Evolutionary conservation across 2,888 invertebrate genomes (phyloP), one percentile per base, ranked within the genome.

Genomic region (Tetanocera ferruginea): DNA sequence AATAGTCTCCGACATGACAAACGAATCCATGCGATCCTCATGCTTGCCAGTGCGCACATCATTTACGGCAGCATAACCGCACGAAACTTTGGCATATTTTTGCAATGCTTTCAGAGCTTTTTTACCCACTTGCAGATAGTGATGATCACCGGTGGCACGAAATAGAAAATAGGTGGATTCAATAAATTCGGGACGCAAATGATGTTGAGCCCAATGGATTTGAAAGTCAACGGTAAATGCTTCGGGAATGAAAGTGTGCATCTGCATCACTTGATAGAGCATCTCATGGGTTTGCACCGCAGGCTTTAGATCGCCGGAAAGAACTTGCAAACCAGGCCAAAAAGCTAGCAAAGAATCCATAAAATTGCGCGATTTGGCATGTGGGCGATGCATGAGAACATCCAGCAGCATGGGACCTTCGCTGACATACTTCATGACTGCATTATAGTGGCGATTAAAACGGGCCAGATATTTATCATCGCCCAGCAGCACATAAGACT

Each of bases 211-310:
- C 99, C 99, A 99, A 87, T 99, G 98, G 9, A 99, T 97, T 92
- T 97, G 96, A 86, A 99, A 98, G 90, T 99, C 98, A 0, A 97
- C 96, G 0, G 99, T 99, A 89, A 99, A 99, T 5, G 99, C 99
- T 91, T 99, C 99, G 0, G 99, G 99, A 85, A 99, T 94, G 90
- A 99, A 98, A 81, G 97, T 98, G 90, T 99, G 98, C 85, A 97
- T 93, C 90, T 98, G 96, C 94, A 98, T 97, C 17, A 99, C 98
- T 91, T 99, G 98, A 89, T 98, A 98, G 2, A 99, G 92, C 97
- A 99, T 98, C 90, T 99, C 99, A 88, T 99, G 99, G 0, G 98
- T 98, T 91, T 98, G 98, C n/a, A 99, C 97, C 0, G 99, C 99
- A 9, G 98, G 97, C 85, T 97, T 95, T 14, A 99, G 93, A 88